Evolutionary conservation across 2,797 vertebrate species (phyloP).

Genomic region (Nasua narica): DNA sequence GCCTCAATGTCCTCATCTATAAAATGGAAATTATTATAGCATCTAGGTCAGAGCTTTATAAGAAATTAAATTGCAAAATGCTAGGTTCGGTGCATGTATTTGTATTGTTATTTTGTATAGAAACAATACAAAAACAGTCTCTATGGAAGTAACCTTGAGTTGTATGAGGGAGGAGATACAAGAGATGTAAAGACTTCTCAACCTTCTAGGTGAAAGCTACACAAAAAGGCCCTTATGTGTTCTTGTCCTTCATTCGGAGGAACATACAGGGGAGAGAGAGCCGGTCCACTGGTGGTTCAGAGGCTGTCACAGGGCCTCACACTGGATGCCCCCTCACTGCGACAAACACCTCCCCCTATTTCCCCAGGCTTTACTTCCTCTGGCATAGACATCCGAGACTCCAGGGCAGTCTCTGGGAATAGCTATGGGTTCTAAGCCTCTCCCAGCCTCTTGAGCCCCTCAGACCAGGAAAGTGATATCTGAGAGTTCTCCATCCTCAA

Average conservation of each 20-base stretch:
- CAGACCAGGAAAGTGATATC: neutral
- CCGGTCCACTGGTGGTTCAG: rapidly evolving
- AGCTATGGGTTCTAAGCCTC: neutral
- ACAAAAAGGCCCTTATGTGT: neutral
- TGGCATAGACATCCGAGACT: neutral
- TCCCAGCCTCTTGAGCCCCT: neutral
- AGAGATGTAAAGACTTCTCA: neutral
- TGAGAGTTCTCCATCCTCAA: neutral
- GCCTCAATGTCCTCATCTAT: neutral
- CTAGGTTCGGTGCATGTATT: neutral
- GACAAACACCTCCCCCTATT: neutral
- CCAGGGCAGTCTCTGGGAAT: neutral
- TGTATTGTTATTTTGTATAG: neutral
- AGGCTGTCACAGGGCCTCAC: neutral
- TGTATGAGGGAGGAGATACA: neutral
- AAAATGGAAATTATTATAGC: neutral
- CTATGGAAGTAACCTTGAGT: neutral
- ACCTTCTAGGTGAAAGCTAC: neutral
- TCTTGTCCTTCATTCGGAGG: neutral
- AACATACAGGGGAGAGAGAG: neutral
- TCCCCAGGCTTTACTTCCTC: neutral
- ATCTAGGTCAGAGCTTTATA: neutral
- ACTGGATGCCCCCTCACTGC: rapidly evolving
- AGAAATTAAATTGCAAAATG: neutral
- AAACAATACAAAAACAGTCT: neutral